phyloP scores from a whole-genome alignment of 2,113 vertebrate genomes.

The Scopus umbretta region DNA sequence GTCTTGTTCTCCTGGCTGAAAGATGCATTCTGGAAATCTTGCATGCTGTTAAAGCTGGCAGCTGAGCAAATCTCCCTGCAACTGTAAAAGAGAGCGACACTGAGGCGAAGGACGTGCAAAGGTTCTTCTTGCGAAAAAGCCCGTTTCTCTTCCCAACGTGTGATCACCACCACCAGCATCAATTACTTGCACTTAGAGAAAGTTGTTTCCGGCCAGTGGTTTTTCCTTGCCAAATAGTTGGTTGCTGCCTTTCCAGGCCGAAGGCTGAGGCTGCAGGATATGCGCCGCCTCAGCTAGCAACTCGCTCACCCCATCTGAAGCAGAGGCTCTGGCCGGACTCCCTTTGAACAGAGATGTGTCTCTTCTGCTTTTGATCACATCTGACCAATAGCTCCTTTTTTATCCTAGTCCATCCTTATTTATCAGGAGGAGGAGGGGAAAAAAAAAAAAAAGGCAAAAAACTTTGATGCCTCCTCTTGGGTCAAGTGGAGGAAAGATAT shows the following conservation, averaged over 20 bases:
- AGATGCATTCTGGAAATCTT: neutral
- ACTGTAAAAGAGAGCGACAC: neutral
- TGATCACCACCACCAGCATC: neutral
- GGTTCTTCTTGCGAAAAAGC: neutral
- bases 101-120: neutral
- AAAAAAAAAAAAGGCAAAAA: neutral
- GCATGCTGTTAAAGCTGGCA: neutral
- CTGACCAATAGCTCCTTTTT: neutral
- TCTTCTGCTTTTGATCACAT: conserved; percentile 7
- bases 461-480: neutral
- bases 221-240: neutral
- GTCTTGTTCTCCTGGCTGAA: neutral
- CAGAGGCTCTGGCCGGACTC: neutral
- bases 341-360: conserved; percentile 7
- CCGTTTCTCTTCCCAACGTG: neutral
- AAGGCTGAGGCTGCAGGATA: neutral
- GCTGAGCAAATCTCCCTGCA: neutral
- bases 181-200: neutral
- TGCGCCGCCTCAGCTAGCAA: neutral
- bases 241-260: neutral
- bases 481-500: neutral
- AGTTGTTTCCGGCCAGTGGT: neutral
- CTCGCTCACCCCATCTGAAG: neutral
- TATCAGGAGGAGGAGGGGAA: neutral
- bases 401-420: neutral